Percentiles rank a stretch among this genome's conserved stretches.
phyloP scores from a whole-genome alignment of 2,888 invertebrate genomes.

The Laothoe populi region DNA sequence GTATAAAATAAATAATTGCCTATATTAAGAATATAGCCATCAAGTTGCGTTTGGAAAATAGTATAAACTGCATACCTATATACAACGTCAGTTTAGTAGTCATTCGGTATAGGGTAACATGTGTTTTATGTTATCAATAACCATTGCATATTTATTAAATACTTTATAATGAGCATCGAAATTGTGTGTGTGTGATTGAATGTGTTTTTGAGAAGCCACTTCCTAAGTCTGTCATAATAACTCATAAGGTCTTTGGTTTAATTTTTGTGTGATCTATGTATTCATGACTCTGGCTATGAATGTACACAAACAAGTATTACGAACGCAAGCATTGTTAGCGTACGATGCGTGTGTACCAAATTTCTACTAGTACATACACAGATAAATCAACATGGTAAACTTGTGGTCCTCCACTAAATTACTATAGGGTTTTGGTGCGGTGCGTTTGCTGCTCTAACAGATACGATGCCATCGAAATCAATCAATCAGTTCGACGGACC shows the following conservation, averaged over 20 bases:
- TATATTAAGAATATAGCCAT: no score
- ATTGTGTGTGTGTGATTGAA: background rate
- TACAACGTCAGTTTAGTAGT: no score
- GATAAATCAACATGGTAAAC: slow-evolving; percentile 41
- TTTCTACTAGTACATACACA: slow-evolving; percentile 23
- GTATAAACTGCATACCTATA: no score
- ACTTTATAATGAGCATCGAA: background rate
- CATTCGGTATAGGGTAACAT: no score
- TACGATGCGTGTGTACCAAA: slow-evolving; percentile 15
- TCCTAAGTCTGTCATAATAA: slow-evolving; percentile 25
- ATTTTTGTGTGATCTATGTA: slow-evolving; percentile 14
- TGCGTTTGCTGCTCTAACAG: slow-evolving; percentile 69
- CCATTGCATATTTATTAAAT: no score
- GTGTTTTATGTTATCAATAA: no score
- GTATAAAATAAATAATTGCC: no score
- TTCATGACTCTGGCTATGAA: slow-evolving; percentile 15
- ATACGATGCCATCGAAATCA: slow-evolving; percentile 71
- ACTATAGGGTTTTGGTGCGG: slow-evolving; percentile 61
- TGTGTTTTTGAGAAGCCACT: slow-evolving; percentile 34
- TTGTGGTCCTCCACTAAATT: slow-evolving; percentile 66
- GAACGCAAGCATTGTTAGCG: slow-evolving; percentile 22
- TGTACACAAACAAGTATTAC: slow-evolving; percentile 24
- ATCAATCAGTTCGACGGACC: slow-evolving; percentile 77
- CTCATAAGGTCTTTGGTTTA: background rate
- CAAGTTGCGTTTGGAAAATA: no score